Percentiles rank a stretch among this genome's conserved stretches.
These are phyloP conservation scores for Coccyzus lansbergi DNA, from an alignment of 2,797 vertebrate species.

Conservation along the genomic window DNA sequence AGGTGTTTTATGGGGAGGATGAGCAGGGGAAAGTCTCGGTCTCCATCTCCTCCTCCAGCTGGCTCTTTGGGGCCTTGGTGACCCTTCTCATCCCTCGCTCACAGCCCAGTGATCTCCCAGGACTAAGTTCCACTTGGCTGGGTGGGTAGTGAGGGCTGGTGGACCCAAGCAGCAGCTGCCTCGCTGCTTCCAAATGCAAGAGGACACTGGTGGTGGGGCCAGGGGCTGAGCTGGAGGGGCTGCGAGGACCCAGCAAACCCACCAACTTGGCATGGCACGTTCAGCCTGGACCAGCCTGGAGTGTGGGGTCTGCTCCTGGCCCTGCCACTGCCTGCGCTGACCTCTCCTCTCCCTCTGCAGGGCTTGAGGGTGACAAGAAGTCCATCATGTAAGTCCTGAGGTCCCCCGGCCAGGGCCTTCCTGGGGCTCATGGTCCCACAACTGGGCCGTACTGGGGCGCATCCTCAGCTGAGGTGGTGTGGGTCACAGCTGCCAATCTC, in stretches of 20 bases:
- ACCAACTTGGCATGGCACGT: neutral
- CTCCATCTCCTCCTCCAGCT: neutral
- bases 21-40: fast-evolving
- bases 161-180: neutral
- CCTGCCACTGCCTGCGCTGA: neutral
- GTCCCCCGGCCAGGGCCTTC: neutral
- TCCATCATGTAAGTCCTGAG: slow-evolving; percentile 79
- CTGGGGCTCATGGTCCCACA: neutral
- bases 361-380: slow-evolving; percentile 69
- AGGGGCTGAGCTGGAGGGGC: neutral
- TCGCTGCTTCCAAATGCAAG: neutral
- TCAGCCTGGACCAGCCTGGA: neutral
- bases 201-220: neutral
- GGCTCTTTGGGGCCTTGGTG: neutral
- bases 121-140: neutral
- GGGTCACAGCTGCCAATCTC: neutral
- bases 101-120: neutral
- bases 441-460: neutral
- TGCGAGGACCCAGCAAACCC: neutral
- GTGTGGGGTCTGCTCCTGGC: neutral
- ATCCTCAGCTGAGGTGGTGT: neutral
- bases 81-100: neutral
- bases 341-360: slow-evolving; percentile 68
- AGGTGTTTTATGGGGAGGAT: neutral
- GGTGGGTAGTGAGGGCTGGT: fast-evolving